Conservation (phyloP, 1,140 invertebrate genomes). For the Druon quercuslanigerum region DNA sequence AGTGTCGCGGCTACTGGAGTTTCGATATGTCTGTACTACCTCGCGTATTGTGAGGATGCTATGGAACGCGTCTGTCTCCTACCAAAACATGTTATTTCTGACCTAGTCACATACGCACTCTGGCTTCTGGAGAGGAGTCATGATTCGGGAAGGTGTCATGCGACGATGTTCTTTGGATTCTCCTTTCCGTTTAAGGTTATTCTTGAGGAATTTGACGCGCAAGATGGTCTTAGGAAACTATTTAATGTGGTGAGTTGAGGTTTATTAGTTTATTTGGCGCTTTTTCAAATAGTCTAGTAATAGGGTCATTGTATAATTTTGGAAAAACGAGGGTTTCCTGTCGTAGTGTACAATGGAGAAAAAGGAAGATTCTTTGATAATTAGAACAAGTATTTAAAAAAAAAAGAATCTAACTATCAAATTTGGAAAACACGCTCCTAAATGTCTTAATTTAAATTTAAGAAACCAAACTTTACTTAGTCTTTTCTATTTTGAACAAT, state of each 20-base stretch:
- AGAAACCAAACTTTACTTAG: no score
- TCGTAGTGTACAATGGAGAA: no score
- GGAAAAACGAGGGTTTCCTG: no score
- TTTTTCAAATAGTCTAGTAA: slow-evolving; percentile 19
- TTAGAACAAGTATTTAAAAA: no score
- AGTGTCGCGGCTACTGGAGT: slow-evolving; percentile 97
- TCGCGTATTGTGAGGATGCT: slow-evolving; percentile 97
- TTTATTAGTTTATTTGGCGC: neutral
- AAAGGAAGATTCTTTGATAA: no score
- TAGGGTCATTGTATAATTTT: no score
- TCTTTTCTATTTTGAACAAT: no score
- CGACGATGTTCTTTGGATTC: slow-evolving; percentile 97
- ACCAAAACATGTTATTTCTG: slow-evolving; percentile 85
- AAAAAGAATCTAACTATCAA: no score
- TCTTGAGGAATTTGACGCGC: slow-evolving; percentile 93
- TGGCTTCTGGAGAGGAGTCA: slow-evolving; percentile 97
- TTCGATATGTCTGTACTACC: slow-evolving; percentile 96
- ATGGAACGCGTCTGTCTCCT: slow-evolving; percentile 96
- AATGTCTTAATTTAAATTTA: no score
- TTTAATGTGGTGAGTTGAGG: slow-evolving; percentile 88
- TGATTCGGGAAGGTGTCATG: slow-evolving; percentile 95
- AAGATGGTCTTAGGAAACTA: slow-evolving; percentile 93
- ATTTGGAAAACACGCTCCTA: no score
- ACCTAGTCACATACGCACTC: slow-evolving; percentile 90
- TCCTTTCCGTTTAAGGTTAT: slow-evolving; percentile 95